Evolutionary conservation across 53 echinoderm and acorn worm species (phyloP).

Genomic region (Mesocentrotus franciscanus): DNA sequence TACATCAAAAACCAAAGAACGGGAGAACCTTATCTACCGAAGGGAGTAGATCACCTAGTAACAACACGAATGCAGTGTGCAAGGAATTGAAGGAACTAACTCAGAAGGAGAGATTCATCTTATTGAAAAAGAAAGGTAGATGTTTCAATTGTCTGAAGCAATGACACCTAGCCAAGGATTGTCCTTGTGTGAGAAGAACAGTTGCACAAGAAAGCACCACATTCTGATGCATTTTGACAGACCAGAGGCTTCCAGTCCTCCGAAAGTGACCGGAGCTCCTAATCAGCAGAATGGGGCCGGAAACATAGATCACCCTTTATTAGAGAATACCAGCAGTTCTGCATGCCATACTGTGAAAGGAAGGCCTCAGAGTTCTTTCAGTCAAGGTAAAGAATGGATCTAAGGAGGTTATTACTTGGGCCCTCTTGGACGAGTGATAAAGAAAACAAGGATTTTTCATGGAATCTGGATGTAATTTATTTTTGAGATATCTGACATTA

Average conservation of each 20-base stretch:
- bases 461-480: too few relatives aligned
- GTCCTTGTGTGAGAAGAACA: conserved; percentile 48
- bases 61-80: neutral
- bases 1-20: conserved; percentile 66
- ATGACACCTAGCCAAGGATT: conserved; percentile 53
- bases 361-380: conserved; percentile 63
- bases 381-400: conserved; percentile 37
- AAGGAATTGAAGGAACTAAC: conserved; percentile 55
- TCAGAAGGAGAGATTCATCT: conserved; percentile 14
- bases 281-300: conserved; percentile 59
- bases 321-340: neutral
- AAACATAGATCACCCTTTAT: neutral
- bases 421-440: conserved; percentile 59
- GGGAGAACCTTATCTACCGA: neutral
- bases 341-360: conserved; percentile 61
- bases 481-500: too few relatives aligned
- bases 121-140: conserved; percentile 46
- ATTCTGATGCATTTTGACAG: conserved; percentile 52
- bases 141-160: conserved; percentile 64
- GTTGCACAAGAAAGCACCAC: conserved; percentile 63
- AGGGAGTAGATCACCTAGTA: neutral
- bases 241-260: neutral
- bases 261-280: neutral
- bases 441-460: too few relatives aligned
- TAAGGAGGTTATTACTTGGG: conserved; percentile 66